Conservation (phyloP, 2,797 vertebrate genomes). For the Tapirus indicus region DNA sequence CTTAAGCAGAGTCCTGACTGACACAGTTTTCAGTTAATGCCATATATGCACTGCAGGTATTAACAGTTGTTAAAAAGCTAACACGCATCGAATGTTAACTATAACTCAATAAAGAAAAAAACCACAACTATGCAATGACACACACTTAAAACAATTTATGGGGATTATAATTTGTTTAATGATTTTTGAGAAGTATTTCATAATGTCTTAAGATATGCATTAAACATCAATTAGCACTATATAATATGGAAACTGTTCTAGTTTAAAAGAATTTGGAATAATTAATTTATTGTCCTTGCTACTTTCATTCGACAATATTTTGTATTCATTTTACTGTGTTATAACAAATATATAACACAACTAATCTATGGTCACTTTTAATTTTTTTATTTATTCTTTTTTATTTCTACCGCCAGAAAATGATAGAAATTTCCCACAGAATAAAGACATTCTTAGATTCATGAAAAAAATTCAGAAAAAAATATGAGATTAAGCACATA, state of each 20-base stretch:
- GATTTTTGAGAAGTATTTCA: background rate
- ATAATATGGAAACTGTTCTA: background rate
- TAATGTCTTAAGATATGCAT: background rate
- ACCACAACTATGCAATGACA: background rate
- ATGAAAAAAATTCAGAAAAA: background rate
- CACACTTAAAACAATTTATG: background rate
- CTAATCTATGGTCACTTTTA: background rate
- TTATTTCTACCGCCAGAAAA: slow-evolving; percentile 42
- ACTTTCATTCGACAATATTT: slow-evolving; percentile 13
- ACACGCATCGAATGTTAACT: background rate
- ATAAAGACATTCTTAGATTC: background rate
- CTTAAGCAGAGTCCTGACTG: background rate
- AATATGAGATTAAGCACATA: background rate
- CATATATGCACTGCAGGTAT: background rate
- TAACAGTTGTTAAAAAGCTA: slow-evolving; percentile 5
- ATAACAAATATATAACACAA: background rate
- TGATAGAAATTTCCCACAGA: background rate
- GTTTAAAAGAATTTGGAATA: slow-evolving; percentile 14
- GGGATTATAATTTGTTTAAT: background rate
- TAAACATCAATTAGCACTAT: slow-evolving; percentile 32
- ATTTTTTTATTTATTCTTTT: slow-evolving; percentile 3
- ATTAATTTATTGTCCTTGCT: background rate
- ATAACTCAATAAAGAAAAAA: background rate
- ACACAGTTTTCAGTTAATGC: background rate
- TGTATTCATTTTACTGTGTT: background rate